Conservation (phyloP, 2,888 invertebrate genomes). For the Anoplius nigerrimus region DNA sequence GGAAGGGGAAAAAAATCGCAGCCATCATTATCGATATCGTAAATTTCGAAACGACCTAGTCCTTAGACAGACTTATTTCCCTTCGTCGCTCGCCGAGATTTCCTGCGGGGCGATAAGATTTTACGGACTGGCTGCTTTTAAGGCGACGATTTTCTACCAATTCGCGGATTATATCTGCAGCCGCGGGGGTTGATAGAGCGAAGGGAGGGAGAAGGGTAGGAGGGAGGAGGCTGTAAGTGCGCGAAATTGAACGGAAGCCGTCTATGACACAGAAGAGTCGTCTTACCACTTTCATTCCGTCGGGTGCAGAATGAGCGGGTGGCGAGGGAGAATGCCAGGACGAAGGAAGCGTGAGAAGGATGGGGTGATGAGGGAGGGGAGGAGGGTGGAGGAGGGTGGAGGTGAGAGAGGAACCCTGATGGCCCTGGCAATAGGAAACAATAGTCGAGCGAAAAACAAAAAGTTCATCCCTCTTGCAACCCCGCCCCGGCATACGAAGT, state of each 20-base stretch:
- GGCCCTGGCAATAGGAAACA: conserved; percentile 68
- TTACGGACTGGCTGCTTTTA: conserved; percentile 46
- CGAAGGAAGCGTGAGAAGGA: conserved; percentile 28
- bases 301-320: conserved; percentile 19
- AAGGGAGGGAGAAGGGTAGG: too few relatives aligned
- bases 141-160: conserved; percentile 45
- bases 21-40: not conserved
- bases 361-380: conserved; percentile 32
- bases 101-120: conserved; percentile 48
- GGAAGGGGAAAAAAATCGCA: too few relatives aligned
- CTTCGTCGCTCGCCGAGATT: conserved; percentile 10
- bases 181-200: conserved; percentile 6
- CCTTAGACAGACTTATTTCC: conserved; percentile 15
- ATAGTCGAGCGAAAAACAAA: conserved; percentile 72
- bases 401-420: conserved; percentile 49
- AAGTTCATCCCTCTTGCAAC: conserved; percentile 58
- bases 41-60: not conserved
- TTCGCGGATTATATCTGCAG: conserved; percentile 46
- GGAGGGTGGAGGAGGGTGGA: conserved; percentile 21
- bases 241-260: conserved; percentile 68
- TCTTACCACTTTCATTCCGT: conserved; percentile 40
- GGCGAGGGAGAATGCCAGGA: conserved; percentile 15
- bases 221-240: conserved; percentile 46
- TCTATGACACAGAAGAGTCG: conserved; percentile 56
- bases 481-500: conserved; percentile 38